Base-by-base conservation (phyloP, 2,797 vertebrate species). In the Echiichthys vipera region DNA sequence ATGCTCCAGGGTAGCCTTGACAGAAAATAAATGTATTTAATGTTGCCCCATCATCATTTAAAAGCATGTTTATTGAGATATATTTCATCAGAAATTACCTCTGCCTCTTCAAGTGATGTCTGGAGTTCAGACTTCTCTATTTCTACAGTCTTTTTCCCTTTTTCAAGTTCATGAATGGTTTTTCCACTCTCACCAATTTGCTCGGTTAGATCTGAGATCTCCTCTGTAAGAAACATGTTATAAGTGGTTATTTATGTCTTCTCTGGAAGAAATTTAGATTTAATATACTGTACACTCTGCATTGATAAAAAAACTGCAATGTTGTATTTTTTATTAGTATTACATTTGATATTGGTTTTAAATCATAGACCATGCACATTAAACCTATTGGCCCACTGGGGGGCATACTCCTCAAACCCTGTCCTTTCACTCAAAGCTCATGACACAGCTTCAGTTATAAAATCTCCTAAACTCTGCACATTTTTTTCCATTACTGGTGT, bases 131-230 rank as follows among this genome's bases (percentile, higher is more conserved):
- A 70, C 70, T 97, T 97, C 74, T 97, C 96, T 20, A 76, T 81
- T 77, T 97, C 96, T 15, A 95, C 87, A 27, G 86, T 83, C 77
- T 97, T 97, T 89, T 96, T 96, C 54, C 88, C 80, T 81, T 97
- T 97, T 76, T 97, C 96, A 83, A 97, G 80, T 83, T 97, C 96
- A 70, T 96, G 96, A 57, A 97, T 94, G 14, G 89, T 94, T 84
- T 97, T 97, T 65, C 95, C 95, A 73, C 74, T 93, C 80, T 97
- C 95, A 3, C 95, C 95, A 25, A 97, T 94, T 85, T 96, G 96
- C 24, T 97, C 96, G 0, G 95, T 96, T 30, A 97, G 92, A 80
- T 97, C 96, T 1, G 95, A 92, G 78, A 97, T 96, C 91, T 97
- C 96, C 93, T 96, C 96, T 96, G 69, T 71, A 59, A 74, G 14